phyloP scores from a whole-genome alignment of 92 coral and sea anemone genomes.

The Galaxea fascicularis region DNA sequence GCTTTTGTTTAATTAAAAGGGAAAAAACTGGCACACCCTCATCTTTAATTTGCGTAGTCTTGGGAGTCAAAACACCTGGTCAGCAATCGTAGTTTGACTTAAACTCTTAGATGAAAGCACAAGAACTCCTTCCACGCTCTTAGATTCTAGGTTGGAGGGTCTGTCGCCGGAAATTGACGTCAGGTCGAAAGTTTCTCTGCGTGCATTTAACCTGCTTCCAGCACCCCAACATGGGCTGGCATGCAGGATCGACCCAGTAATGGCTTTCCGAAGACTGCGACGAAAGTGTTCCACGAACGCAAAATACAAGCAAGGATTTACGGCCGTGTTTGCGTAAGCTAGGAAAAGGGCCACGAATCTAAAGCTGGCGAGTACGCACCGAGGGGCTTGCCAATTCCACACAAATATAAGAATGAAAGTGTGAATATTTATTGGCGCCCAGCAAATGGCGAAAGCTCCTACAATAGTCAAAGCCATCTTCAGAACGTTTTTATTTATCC shows the following conservation, averaged over 20 bases:
- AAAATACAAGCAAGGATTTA: slow-evolving; percentile 50
- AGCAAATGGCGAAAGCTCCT: slow-evolving; percentile 34
- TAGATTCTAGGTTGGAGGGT: neutral
- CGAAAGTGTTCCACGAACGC: slow-evolving; percentile 49
- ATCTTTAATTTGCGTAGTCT: neutral
- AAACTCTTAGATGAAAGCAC: slow-evolving; percentile 8
- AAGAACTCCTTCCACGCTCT: neutral
- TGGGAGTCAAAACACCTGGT: neutral
- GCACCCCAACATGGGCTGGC: neutral
- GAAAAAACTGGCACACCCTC: neutral
- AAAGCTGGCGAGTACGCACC: neutral
- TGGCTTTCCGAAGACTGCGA: neutral
- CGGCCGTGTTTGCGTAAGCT: slow-evolving; percentile 31
- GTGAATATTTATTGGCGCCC: slow-evolving; percentile 38
- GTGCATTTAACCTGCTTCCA: slow-evolving; percentile 9
- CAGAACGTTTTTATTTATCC: slow-evolving; percentile 34
- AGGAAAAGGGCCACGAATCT: slow-evolving; percentile 23
- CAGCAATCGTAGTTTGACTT: slow-evolving; percentile 15
- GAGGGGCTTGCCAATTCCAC: slow-evolving; percentile 13
- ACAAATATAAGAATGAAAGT: slow-evolving; percentile 22
- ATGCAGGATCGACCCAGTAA: neutral
- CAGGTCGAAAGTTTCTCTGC: slow-evolving; percentile 39
- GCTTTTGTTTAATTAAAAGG: too few relatives aligned
- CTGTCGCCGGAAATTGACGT: slow-evolving; percentile 18
- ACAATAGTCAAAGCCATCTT: slow-evolving; percentile 46